Conservation (phyloP, 64 coral and sea anemone genomes). For the Actinia equina region DNA sequence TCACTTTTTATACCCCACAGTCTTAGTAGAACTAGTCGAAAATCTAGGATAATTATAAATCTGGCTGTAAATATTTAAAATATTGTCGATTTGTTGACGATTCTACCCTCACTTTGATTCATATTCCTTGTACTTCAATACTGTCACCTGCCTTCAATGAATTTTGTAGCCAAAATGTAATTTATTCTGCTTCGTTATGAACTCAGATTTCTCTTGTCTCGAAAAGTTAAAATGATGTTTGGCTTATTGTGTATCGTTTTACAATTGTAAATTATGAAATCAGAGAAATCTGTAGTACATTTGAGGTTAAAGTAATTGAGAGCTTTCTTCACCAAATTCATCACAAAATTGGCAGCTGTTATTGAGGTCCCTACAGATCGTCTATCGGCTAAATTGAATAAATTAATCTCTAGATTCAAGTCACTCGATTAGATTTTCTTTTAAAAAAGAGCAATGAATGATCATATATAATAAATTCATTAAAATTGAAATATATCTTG, state of each 20-base stretch:
- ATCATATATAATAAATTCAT: not conserved
- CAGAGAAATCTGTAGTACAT: not conserved
- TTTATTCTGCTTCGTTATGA: not conserved
- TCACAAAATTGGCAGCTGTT: constrained; percentile 3
- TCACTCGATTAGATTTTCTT: not conserved
- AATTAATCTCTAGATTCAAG: not conserved
- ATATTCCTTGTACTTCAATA: not conserved
- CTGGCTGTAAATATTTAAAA: constrained; percentile 2
- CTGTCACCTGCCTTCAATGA: not conserved
- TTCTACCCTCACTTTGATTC: not conserved
- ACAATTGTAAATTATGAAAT: not conserved
- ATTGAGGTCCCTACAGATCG: not conserved
- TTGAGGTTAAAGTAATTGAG: not conserved
- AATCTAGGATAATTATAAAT: not conserved
- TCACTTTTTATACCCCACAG: not conserved
- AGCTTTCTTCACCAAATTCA: too few species aligned
- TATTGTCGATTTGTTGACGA: not conserved
- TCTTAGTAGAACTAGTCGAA: not conserved
- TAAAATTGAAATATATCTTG: not conserved
- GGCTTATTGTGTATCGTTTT: not conserved
- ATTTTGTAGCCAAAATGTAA: not conserved
- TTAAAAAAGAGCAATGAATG: not conserved
- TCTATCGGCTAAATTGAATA: not conserved
- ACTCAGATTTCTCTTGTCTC: not conserved
- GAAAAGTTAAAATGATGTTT: not conserved